Evolutionary conservation across 2,888 invertebrate genomes (phyloP), one percentile per base, ranked within the genome.

Genomic region (Drosophila lacicola): DNA sequence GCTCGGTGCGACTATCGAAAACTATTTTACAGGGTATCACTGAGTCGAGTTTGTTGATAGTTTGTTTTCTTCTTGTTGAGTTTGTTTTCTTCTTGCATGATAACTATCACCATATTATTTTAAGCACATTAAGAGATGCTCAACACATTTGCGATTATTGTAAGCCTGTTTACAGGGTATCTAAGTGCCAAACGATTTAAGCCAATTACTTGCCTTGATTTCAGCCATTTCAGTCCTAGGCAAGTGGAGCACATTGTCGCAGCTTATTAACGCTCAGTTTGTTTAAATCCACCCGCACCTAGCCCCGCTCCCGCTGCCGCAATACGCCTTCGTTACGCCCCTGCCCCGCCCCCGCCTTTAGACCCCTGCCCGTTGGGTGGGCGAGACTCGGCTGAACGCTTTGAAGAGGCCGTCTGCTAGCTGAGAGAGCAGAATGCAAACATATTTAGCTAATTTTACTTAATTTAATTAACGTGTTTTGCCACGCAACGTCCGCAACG

Each of bases 401-500:
- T 70, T 70, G 65, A 63, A 71, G 70, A 55, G 73, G 72, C 66
- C 45, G 39, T 39, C 39, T 9, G 5, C 50, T 1, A 14, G 39
- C 0, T 4, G 6, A 8, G 4, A 10, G 33, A 53, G 11, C 41
- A 1, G 14, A 34, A 79, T 74, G 80, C 87, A 87, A 82, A 87
- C 82, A 87, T 82, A 89, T 75, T 80, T 77, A 80, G 85, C 88
- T 88, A 83, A 88, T 85, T 85, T 85, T 86, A 88, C 73, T 89
- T 85, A 85, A 85, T 85, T 85, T 82, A 85, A 85, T 85, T 85
- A 85, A 89, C 85, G 88, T 74, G 73, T 83, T 67, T 62, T 72
- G 73, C 80, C 89, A 73, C 72, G 74, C 77, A 70, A 72, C 57
- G 66, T 53, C 34, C 64, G 19, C 54, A 45, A 25, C 64, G 50